phyloP scores from a whole-genome alignment of 2,113 vertebrate genomes.

The Halcyon malimbica region DNA sequence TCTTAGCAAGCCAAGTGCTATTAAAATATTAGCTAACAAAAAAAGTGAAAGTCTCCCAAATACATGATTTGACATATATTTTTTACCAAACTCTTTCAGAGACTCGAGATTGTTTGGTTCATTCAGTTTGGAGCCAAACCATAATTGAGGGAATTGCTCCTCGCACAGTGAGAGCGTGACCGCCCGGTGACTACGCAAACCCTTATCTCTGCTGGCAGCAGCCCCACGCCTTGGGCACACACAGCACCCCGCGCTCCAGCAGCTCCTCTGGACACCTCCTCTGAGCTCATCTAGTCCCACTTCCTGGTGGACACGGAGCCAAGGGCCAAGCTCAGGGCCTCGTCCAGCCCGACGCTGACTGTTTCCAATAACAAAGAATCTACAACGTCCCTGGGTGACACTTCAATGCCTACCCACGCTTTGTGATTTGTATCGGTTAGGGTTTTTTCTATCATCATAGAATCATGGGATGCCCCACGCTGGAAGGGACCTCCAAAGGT shows the following conservation, averaged over 20 bases:
- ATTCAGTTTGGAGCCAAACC: not conserved
- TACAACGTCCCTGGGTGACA: not conserved
- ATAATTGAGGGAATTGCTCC: not conserved
- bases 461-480: too few relatives aligned
- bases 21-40: not conserved
- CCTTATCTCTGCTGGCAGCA: not conserved
- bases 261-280: too few relatives aligned
- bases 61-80: accelerated
- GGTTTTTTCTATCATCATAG: not conserved
- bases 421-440: too few relatives aligned
- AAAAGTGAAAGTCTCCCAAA: not conserved
- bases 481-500: too few relatives aligned
- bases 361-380: not conserved
- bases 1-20: not conserved
- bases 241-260: not conserved
- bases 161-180: not conserved
- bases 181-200: accelerated
- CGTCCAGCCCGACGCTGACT: accelerated
- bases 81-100: not conserved
- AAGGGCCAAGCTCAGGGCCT: not conserved
- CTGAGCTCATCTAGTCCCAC: accelerated
- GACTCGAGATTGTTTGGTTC: not conserved
- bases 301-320: accelerated
- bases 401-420: not conserved
- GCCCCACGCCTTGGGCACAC: not conserved